Evolutionary conservation across 2,797 vertebrate species (phyloP).

Genomic region (Rhabdomys pumilio): DNA sequence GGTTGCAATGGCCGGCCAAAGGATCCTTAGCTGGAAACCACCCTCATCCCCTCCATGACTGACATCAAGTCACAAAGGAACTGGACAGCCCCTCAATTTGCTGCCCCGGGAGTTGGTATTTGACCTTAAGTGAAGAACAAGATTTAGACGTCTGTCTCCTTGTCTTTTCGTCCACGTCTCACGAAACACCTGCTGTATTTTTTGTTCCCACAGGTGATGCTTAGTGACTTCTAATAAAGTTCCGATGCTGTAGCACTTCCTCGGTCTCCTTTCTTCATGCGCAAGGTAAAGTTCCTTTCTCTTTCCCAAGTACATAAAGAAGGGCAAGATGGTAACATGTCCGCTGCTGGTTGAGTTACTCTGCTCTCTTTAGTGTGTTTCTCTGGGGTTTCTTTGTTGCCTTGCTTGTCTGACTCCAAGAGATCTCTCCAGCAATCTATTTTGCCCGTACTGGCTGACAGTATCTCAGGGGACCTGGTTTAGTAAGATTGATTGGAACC

Average conservation of each 20-base stretch:
- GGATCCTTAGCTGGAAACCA: not conserved
- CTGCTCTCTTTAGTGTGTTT: constrained; percentile 65
- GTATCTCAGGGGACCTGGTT: constrained; percentile 89
- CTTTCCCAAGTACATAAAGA: not conserved
- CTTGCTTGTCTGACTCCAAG: constrained; percentile 53
- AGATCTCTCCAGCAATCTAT: constrained; percentile 89
- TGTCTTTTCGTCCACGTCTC: constrained; percentile 54
- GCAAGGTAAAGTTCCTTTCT: constrained; percentile 49
- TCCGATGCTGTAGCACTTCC: not conserved
- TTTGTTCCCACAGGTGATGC: constrained; percentile 52
- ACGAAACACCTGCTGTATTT: not conserved
- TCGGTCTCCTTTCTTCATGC: constrained; percentile 56
- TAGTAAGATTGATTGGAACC: constrained; percentile 96
- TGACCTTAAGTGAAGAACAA: constrained; percentile 67
- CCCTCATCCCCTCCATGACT: not conserved
- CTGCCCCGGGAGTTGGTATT: not conserved
- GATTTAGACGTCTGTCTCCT: constrained; percentile 44
- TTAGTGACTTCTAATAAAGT: constrained; percentile 41
- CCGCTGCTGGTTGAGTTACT: constrained; percentile 61
- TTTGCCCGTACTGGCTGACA: constrained; percentile 90
- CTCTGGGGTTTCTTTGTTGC: constrained; percentile 5
- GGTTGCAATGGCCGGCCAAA: too few relatives aligned
- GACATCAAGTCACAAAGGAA: constrained; percentile 56
- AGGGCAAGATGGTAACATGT: constrained; percentile 60
- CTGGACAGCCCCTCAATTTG: not conserved